Conservation (phyloP, 2,888 invertebrate species). For the Nomada flava region DNA sequence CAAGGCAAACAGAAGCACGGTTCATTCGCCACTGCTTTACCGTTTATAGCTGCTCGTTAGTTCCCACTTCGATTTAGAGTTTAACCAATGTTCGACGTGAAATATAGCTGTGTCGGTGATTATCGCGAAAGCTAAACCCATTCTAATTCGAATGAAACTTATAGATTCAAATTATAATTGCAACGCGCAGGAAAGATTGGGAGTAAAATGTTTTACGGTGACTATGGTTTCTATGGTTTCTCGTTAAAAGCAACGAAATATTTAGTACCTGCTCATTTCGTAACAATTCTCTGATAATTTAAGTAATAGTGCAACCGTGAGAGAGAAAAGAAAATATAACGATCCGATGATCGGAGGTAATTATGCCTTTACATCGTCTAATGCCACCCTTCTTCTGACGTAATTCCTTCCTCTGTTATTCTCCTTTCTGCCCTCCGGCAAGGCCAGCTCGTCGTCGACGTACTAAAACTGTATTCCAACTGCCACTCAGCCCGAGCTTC, state of each 20-base stretch:
- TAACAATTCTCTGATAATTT: too few relatives aligned
- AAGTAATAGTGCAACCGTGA: too few relatives aligned
- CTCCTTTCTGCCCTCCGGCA: slow-evolving; percentile 10
- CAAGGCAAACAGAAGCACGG: slow-evolving; percentile 18
- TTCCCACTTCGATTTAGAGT: slow-evolving; percentile 29
- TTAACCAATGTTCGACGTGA: slow-evolving; percentile 4
- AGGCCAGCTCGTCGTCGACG: slow-evolving; percentile 24
- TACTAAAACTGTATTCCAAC: slow-evolving; percentile 40
- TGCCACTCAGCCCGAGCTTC: slow-evolving; percentile 25
- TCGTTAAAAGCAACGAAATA: too few relatives aligned
- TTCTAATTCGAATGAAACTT: not conserved
- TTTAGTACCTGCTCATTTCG: too few relatives aligned
- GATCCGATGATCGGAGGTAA: slow-evolving; percentile 26
- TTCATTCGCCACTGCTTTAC: slow-evolving; percentile 5
- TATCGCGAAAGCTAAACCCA: not conserved
- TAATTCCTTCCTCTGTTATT: slow-evolving; percentile 21
- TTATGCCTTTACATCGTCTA: slow-evolving; percentile 28
- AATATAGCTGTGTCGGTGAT: not conserved
- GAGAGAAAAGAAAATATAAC: not conserved
- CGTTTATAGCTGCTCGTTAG: slow-evolving; percentile 28
- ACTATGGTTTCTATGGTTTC: too few relatives aligned
- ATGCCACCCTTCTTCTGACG: not conserved
- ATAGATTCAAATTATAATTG: not conserved
- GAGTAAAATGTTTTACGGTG: not conserved
- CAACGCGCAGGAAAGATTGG: too few relatives aligned